Percentiles rank a stretch among this genome's conserved stretches.
Conservation (phyloP, 1,140 invertebrate genomes). For the Magallana angulata region DNA sequence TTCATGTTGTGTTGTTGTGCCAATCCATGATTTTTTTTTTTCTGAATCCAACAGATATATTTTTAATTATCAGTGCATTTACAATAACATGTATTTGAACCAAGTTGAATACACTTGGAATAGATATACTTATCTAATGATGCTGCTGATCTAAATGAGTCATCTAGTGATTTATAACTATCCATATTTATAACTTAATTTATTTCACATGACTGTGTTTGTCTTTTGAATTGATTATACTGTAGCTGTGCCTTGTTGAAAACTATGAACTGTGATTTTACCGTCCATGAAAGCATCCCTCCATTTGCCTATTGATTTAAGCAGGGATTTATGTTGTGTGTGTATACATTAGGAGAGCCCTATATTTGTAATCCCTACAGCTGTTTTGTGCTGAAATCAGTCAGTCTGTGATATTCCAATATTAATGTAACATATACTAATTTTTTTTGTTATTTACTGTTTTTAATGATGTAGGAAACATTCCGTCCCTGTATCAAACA, state of each 20-base stretch:
- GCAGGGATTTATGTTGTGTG: neutral
- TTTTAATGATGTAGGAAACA: slow-evolving; percentile 12
- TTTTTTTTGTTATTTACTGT: neutral
- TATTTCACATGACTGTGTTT: neutral
- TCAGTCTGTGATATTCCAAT: neutral
- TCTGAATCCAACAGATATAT: too few relatives aligned
- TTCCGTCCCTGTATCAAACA: slow-evolving; percentile 7
- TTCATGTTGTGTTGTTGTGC: slow-evolving; percentile 13
- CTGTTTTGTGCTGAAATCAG: slow-evolving; percentile 25
- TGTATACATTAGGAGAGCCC: too few relatives aligned
- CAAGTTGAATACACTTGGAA: too few relatives aligned
- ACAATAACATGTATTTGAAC: too few relatives aligned
- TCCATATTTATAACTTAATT: neutral
- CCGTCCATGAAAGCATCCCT: neutral
- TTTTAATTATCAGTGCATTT: too few relatives aligned
- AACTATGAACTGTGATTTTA: neutral
- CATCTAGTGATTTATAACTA: neutral
- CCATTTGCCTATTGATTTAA: neutral
- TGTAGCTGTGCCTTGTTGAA: neutral
- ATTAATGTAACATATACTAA: neutral
- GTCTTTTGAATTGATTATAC: neutral
- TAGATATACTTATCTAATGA: too few relatives aligned
- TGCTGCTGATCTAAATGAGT: neutral
- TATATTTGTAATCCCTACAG: neutral
- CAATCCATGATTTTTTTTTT: neutral